A percentile compares a stretch with the other conserved stretches of the same genome.
Evolutionary conservation across 92 coral and sea anemone genomes (phyloP).

Genomic region (Desmophyllum pertusum): DNA sequence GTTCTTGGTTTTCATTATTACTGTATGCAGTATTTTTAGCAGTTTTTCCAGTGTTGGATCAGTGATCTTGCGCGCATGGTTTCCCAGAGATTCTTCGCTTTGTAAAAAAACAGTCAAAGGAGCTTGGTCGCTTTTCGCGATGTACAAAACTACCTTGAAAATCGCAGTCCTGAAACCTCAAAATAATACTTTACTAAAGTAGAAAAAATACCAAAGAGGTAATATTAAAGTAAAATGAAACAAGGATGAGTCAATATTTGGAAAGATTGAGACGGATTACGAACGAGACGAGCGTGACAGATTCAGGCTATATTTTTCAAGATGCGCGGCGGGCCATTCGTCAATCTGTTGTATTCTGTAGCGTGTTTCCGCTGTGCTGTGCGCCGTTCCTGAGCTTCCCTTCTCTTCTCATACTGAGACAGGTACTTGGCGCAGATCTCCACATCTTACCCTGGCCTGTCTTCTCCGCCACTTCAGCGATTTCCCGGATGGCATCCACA

Average conservation of each 20-base stretch:
- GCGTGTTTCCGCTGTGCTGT: slow-evolving; percentile 13
- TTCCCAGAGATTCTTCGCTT: too few species aligned
- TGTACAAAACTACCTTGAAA: not conserved
- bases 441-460: slow-evolving; percentile 87
- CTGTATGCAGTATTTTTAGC: too few species aligned
- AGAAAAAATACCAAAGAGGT: not conserved
- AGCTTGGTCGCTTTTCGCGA: not conserved
- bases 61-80: too few species aligned
- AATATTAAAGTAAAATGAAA: not conserved
- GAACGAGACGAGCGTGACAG: not conserved
- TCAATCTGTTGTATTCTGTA: slow-evolving; percentile 11
- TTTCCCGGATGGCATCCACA: slow-evolving; percentile 80
- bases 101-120: too few species aligned
- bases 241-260: not conserved
- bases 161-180: not conserved
- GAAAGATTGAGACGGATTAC: not conserved
- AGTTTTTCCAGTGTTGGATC: too few species aligned
- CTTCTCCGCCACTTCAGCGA: slow-evolving; percentile 83
- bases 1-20: too few species aligned
- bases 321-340: not conserved
- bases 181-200: not conserved
- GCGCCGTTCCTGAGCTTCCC: slow-evolving; percentile 47
- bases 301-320: not conserved
- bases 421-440: slow-evolving; percentile 87
- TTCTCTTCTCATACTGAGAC: slow-evolving; percentile 64